Percentiles rank a stretch among this genome's conserved stretches.
Evolutionary conservation across 2,888 invertebrate species (phyloP).

Genomic region (Empis livida): DNA sequence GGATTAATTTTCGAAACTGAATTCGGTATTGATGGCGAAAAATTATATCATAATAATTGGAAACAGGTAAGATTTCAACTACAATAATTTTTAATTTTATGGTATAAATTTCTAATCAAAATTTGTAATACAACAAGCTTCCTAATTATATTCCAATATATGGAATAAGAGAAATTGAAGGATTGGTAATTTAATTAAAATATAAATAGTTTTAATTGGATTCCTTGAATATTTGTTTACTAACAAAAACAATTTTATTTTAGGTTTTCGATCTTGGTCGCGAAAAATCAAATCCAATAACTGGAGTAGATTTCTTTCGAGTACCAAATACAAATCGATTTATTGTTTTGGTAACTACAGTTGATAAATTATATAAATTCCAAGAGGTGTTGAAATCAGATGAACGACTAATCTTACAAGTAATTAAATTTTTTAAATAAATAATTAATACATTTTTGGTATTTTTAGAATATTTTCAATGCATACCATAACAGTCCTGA

Average conservation of each 20-base stretch:
- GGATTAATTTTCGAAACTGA: constrained; percentile 87
- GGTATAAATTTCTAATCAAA: too few species aligned
- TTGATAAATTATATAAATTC: constrained; percentile 77
- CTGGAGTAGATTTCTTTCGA: constrained; percentile 74
- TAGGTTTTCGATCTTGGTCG: constrained; percentile 82
- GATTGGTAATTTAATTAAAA: constrained; percentile 45
- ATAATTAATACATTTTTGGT: constrained; percentile 14
- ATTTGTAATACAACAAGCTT: constrained; percentile 39
- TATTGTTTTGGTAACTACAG: constrained; percentile 72
- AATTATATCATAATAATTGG: constrained; percentile 72
- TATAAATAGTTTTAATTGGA: not conserved
- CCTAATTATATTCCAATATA: constrained; percentile 62
- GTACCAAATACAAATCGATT: constrained; percentile 59
- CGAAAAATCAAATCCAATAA: constrained; percentile 59
- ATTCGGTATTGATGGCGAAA: constrained; percentile 66
- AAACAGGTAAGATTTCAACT: constrained; percentile 52
- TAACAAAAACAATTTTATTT: constrained; percentile 25
- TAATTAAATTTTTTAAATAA: constrained; percentile 22
- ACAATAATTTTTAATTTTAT: too few species aligned
- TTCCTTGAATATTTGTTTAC: not conserved
- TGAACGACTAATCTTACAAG: constrained; percentile 55
- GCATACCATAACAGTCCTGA: constrained; percentile 60
- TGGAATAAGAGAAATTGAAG: constrained; percentile 59
- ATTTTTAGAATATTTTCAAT: constrained; percentile 64
- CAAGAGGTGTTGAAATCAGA: constrained; percentile 61